Conservation (phyloP, 2,888 invertebrate genomes). For the Synergus gifuensis region DNA sequence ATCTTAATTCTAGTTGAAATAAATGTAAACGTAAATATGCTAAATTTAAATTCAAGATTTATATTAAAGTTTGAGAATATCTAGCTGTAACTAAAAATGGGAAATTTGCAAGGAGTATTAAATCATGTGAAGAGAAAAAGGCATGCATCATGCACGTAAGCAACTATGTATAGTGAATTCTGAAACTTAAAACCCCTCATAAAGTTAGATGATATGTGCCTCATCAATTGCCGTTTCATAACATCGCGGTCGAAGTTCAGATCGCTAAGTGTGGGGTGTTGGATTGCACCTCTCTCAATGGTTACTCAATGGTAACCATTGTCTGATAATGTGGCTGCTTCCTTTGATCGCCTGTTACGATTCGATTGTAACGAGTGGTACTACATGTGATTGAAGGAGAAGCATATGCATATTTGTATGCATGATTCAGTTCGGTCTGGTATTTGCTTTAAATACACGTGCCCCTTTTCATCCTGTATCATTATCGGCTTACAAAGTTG, state of each 20-base stretch:
- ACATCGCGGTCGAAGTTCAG: conserved; percentile 31
- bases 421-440: conserved; percentile 1
- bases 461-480: background rate
- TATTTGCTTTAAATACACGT: conserved; percentile 7
- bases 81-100: background rate
- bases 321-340: conserved; percentile 31
- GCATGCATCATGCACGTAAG: background rate
- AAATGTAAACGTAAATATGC: too few species aligned
- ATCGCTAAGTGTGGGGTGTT: conserved; percentile 17
- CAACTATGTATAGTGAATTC: background rate
- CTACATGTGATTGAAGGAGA: background rate
- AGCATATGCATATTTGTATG: conserved; percentile 16
- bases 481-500: conserved; percentile 17
- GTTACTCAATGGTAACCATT: conserved; percentile 33
- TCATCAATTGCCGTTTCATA: conserved; percentile 26
- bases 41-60: background rate
- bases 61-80: background rate
- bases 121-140: background rate
- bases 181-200: conserved; percentile 4
- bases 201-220: conserved; percentile 4
- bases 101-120: background rate
- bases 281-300: conserved; percentile 19
- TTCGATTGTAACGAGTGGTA: conserved; percentile 12
- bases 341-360: conserved; percentile 14
- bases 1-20: too few species aligned